phyloP scores from a whole-genome alignment of 2,113 vertebrate genomes.

The Oxyruncus cristatus region DNA sequence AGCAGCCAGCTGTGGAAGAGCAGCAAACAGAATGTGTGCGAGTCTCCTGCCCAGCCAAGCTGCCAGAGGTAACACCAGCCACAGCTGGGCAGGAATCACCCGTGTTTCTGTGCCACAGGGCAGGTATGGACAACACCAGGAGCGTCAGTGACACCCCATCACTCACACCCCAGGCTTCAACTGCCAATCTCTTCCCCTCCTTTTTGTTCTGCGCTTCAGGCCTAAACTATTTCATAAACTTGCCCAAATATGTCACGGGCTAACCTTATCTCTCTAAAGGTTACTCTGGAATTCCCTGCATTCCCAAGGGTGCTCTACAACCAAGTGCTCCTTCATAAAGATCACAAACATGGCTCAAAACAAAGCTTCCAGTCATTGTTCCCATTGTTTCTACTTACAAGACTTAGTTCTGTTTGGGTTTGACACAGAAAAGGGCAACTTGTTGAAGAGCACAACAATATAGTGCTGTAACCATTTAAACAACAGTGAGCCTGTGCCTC shows the following conservation, averaged over 20 bases:
- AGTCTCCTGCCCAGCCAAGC: neutral
- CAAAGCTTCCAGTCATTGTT: neutral
- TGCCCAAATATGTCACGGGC: neutral
- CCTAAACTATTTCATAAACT: neutral
- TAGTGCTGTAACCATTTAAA: neutral
- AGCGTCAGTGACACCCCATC: neutral
- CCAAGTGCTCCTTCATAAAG: neutral
- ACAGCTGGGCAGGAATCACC: neutral
- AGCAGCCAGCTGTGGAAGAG: constrained; percentile 83
- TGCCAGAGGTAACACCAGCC: neutral
- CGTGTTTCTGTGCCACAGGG: neutral
- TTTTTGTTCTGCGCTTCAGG: neutral
- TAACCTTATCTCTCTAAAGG: neutral
- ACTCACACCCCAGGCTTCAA: neutral
- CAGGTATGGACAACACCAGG: fast-evolving
- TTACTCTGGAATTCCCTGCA: neutral
- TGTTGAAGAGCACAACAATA: neutral
- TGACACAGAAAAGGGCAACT: neutral
- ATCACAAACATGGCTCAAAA: neutral
- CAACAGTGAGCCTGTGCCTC: neutral
- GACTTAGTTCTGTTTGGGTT: neutral
- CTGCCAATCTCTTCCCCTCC: neutral
- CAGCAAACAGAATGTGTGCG: neutral
- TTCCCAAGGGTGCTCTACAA: neutral
- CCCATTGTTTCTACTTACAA: neutral